Conservation (phyloP, 2,113 vertebrate genomes). For the Centropristis striata region DNA sequence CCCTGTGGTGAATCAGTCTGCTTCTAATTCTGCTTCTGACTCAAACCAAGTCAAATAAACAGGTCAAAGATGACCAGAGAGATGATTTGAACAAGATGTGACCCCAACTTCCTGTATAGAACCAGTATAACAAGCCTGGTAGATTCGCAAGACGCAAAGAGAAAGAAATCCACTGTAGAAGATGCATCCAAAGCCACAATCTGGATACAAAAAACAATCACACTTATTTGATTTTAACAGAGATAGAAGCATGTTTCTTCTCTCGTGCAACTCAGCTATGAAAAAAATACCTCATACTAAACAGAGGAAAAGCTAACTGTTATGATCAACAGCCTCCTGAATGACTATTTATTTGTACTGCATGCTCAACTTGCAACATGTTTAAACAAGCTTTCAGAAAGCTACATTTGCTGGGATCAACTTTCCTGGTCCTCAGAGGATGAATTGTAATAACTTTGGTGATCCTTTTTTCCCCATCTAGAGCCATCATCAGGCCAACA, state of each 20-base stretch:
- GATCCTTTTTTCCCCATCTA: neutral
- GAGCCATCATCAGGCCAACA: neutral
- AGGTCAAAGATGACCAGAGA: conserved; percentile 3
- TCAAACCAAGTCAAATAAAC: conserved; percentile 5
- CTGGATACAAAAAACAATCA: neutral
- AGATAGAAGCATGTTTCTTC: neutral
- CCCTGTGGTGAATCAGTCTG: conserved; percentile 47
- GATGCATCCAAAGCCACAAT: neutral
- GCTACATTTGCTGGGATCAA: neutral
- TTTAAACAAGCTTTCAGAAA: neutral
- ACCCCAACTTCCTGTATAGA: neutral
- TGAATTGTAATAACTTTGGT: neutral
- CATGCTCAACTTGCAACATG: too few relatives aligned
- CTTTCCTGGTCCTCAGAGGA: neutral
- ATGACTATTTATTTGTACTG: neutral
- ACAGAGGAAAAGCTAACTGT: neutral
- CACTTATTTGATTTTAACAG: neutral
- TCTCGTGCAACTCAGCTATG: neutral
- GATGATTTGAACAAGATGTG: neutral
- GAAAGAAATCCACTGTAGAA: neutral
- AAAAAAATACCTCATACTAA: neutral
- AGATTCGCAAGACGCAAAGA: neutral
- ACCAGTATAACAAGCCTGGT: neutral
- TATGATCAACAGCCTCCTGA: neutral
- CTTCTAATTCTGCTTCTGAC: conserved; percentile 34